Base-by-base conservation (phyloP, 2,113 vertebrate species). In the Ammodytes marinus region DNA sequence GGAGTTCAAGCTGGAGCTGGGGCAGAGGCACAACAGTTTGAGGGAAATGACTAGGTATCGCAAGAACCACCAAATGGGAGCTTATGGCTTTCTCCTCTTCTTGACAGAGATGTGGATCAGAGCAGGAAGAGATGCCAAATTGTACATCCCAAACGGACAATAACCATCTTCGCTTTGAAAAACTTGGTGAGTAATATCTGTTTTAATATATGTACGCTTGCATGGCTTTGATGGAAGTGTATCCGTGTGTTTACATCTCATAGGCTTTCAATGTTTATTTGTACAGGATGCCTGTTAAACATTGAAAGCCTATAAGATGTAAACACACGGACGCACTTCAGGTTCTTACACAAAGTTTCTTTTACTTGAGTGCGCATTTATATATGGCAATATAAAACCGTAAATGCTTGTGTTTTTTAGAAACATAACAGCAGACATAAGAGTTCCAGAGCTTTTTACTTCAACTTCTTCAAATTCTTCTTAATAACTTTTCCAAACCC, bases 141-240 rank as follows among this genome's bases (percentile, higher is more conserved):
- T 58, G 68, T 54, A 4, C 71, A 55, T 74, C 76, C 53, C 2
- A 14, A 27, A 75, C 55, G 3, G 59, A 89, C 69, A 53, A 85
- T 88, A 72, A 58, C 67, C 76, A 47, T 55, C 74, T 79, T 79
- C 6, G 46, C 59, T 53, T 40, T 60, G 6, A 61, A 60, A 80
- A 80, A 72, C 50, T 7, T 4, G 85, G 93, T 95, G 90, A 93
- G 94, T 94, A 88, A 67, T 82, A 82, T 84, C 37, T 74, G 64
- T 70, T 71, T 76, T 79, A 67, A 58, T 77, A 10, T 68, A 7
- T 65, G 39, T 46, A 14, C 27, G 12, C 63, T 70, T 17, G 35
- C 49, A 4, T 43, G 60, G 39, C 74, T 82, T 66, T 2, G 2
- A 15, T 53, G 52, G 14, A 80, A 71, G 39, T 76, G 80, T 42